Conservation (phyloP, 1,140 invertebrate species). For the Drosophila nebulosa region DNA sequence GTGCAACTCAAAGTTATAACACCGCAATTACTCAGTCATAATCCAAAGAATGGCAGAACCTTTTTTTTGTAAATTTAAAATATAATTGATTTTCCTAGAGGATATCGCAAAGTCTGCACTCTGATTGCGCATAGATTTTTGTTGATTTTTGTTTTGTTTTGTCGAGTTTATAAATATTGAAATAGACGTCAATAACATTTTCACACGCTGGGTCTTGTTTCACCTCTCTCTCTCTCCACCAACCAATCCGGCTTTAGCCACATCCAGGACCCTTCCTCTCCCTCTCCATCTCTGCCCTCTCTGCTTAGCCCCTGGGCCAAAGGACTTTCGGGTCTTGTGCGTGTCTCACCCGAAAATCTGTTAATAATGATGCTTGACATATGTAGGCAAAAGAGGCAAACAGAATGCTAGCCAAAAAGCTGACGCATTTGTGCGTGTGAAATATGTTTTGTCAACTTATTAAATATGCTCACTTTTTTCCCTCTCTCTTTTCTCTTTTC, state of each 20-base stretch:
- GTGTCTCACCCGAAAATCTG: conserved; percentile 70
- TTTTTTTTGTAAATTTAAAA: neutral
- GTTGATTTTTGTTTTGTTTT: conserved; percentile 6
- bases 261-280: neutral
- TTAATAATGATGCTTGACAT: conserved; percentile 77
- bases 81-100: neutral
- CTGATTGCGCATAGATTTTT: neutral
- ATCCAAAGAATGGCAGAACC: too few species aligned
- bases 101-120: neutral
- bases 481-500: conserved; percentile 16
- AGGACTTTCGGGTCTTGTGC: conserved; percentile 36
- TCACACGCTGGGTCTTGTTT: conserved; percentile 54
- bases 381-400: conserved; percentile 40
- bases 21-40: neutral
- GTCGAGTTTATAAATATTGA: conserved; percentile 69
- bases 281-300: neutral
- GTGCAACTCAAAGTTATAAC: neutral
- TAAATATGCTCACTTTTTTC: conserved; percentile 69
- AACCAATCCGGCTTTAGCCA: neutral
- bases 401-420: conserved; percentile 46
- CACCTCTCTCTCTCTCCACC: neutral
- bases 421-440: conserved; percentile 72
- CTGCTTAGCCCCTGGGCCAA: conserved; percentile 22
- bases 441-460: conserved; percentile 78
- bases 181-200: conserved; percentile 74